Percentiles rank a stretch among this genome's conserved stretches.
phyloP scores from a whole-genome alignment of 2,888 invertebrate genomes.

The Conistra vaccinii region DNA sequence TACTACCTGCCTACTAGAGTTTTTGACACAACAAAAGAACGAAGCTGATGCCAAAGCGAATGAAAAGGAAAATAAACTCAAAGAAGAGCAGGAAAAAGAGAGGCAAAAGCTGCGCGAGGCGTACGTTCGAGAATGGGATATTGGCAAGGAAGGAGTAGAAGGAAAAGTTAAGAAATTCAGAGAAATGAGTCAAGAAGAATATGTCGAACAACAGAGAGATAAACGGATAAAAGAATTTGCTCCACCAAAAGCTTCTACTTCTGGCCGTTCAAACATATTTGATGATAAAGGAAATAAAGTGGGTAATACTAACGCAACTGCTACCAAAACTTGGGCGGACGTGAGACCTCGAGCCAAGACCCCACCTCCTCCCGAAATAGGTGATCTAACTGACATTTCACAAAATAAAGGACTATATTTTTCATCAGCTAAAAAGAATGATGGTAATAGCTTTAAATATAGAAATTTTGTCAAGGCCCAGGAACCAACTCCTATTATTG shows the following conservation, averaged over 20 bases:
- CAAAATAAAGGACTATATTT: constrained; percentile 84
- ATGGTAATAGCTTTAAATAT: constrained; percentile 74
- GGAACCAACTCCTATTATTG: constrained; percentile 79
- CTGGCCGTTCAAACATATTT: constrained; percentile 74
- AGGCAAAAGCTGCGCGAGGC: constrained; percentile 88
- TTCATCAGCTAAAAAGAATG: constrained; percentile 75
- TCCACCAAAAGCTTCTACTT: constrained; percentile 88
- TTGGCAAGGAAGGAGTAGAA: constrained; percentile 92
- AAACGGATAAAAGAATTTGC: constrained; percentile 95
- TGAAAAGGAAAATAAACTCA: constrained; percentile 81
- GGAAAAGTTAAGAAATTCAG: constrained; percentile 84
- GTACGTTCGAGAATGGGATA: constrained; percentile 93
- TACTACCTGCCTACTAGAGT: constrained; percentile 83
- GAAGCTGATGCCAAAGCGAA: constrained; percentile 86
- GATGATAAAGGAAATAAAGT: constrained; percentile 79
- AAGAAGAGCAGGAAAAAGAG: constrained; percentile 86
- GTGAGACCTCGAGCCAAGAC: constrained; percentile 78
- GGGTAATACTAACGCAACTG: constrained; percentile 49
- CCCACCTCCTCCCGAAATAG: constrained; percentile 77
- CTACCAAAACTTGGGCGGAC: constrained; percentile 81
- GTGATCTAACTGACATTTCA: constrained; percentile 63
- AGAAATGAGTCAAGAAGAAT: constrained; percentile 94
- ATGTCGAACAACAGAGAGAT: constrained; percentile 93
- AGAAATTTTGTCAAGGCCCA: constrained; percentile 82
- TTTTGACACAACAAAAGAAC: constrained; percentile 87